Conservation (phyloP, 2,888 invertebrate genomes). For the Mesopsocus fuscifrons region DNA sequence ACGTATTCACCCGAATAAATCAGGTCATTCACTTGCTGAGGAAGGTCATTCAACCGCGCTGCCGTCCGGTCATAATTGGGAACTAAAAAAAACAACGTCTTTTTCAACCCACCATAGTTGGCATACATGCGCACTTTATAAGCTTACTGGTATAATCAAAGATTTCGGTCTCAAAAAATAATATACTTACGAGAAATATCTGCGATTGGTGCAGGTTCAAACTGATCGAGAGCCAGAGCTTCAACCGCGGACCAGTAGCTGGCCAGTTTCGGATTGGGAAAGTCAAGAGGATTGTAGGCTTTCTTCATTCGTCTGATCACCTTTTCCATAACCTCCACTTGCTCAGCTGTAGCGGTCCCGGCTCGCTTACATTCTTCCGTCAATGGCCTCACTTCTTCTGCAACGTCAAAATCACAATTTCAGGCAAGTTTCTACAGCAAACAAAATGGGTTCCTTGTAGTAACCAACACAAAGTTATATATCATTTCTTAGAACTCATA, state of each 20-base stretch:
- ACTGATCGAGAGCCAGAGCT: constrained; percentile 40
- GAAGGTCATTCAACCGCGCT: not conserved
- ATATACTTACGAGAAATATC: constrained; percentile 30
- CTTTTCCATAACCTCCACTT: constrained; percentile 37
- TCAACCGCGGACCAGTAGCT: constrained; percentile 42
- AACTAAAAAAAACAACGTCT: not conserved
- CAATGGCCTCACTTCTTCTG: too few relatives aligned
- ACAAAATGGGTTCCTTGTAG: too few relatives aligned
- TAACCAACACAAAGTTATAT: constrained; percentile 21
- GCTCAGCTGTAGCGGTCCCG: constrained; percentile 26
- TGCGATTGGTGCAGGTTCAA: constrained; percentile 30
- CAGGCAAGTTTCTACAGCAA: too few relatives aligned
- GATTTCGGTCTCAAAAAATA: too few relatives aligned
- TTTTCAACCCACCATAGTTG: too few relatives aligned
- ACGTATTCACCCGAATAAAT: not conserved
- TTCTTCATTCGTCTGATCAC: constrained; percentile 37
- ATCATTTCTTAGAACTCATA: too few relatives aligned
- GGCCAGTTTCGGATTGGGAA: constrained; percentile 47
- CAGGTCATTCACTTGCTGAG: not conserved
- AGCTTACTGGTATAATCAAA: not conserved
- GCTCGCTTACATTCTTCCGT: too few relatives aligned
- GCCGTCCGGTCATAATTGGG: not conserved
- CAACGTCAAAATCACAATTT: too few relatives aligned
- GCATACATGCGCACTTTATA: too few relatives aligned
- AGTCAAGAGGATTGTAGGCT: constrained; percentile 37